phyloP scores from a whole-genome alignment of 2,113 vertebrate genomes.

The Ophiodon elongatus region DNA sequence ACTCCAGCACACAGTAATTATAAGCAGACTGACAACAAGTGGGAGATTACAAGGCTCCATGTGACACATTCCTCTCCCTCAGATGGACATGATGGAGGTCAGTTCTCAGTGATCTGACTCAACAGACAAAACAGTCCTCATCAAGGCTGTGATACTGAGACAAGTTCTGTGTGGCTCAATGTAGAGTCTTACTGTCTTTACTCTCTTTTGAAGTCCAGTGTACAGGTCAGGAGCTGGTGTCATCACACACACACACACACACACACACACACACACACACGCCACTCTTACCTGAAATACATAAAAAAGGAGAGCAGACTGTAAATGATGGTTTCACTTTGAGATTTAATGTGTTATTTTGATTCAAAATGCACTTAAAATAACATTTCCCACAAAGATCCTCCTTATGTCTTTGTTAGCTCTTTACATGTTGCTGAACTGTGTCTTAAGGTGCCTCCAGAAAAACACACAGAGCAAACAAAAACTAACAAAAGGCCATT shows the following conservation, averaged over 20 bases:
- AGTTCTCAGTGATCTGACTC: conserved; percentile 20
- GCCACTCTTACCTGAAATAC: conserved; percentile 33
- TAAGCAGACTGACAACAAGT: neutral
- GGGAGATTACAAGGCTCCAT: neutral
- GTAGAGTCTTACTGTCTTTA: conserved; percentile 19
- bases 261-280: neutral
- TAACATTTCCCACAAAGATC: neutral
- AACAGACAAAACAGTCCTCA: neutral
- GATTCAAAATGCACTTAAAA: neutral
- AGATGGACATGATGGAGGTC: conserved; percentile 7
- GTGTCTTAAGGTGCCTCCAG: neutral
- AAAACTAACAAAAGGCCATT: neutral
- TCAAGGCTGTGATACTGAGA: neutral
- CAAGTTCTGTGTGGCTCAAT: neutral
- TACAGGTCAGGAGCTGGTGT: neutral
- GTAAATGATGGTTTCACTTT: neutral
- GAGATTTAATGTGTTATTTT: neutral
- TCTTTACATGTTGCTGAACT: neutral
- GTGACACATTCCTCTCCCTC: conserved; percentile 7
- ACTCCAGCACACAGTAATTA: neutral
- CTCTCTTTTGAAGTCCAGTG: conserved; percentile 7
- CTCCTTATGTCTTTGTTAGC: neutral
- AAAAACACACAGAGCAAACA: neutral
- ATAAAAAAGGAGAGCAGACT: conserved; percentile 5
- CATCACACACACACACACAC: neutral